Conservation (phyloP, 2,113 vertebrate genomes). For the Cryptotis parvus region DNA sequence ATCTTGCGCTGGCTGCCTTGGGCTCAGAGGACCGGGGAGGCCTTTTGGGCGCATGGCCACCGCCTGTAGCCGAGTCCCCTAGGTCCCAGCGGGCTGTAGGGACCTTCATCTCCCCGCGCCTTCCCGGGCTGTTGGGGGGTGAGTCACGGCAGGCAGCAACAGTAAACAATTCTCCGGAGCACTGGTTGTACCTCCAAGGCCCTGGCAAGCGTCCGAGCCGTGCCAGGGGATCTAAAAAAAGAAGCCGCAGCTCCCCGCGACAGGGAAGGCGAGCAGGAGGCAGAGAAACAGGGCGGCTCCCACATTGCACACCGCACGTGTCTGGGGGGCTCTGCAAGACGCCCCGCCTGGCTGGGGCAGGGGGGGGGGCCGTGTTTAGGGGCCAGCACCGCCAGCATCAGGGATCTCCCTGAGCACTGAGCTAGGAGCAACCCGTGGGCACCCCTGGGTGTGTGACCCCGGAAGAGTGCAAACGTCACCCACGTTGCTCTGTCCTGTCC, state of each 20-base stretch:
- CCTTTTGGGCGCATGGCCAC: too few relatives aligned
- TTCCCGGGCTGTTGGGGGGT: conserved; percentile 30
- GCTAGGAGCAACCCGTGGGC: too few relatives aligned
- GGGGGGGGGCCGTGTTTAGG: too few relatives aligned
- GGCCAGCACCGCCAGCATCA: too few relatives aligned
- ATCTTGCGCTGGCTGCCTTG: too few relatives aligned
- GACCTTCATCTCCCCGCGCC: neutral
- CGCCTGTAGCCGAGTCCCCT: rapidly evolving
- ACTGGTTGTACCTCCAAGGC: conserved; percentile 66
- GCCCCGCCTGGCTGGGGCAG: neutral
- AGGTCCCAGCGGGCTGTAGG: neutral
- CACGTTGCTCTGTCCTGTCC: neutral
- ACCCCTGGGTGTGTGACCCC: neutral
- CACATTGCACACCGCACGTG: conserved; percentile 52
- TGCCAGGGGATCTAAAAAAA: conserved; percentile 74
- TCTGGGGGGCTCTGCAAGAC: neutral
- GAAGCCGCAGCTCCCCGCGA: conserved; percentile 70
- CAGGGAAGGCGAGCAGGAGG: conserved; percentile 71
- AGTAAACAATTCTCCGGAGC: conserved; percentile 44
- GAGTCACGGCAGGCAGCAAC: conserved; percentile 61
- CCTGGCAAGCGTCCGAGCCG: conserved; percentile 34
- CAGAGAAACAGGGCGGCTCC: conserved; percentile 61
- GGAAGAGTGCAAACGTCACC: neutral
- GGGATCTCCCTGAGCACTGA: too few relatives aligned
- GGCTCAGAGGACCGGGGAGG: neutral